phyloP scores from a whole-genome alignment of 2,888 invertebrate genomes.

The Hyles lineata region DNA sequence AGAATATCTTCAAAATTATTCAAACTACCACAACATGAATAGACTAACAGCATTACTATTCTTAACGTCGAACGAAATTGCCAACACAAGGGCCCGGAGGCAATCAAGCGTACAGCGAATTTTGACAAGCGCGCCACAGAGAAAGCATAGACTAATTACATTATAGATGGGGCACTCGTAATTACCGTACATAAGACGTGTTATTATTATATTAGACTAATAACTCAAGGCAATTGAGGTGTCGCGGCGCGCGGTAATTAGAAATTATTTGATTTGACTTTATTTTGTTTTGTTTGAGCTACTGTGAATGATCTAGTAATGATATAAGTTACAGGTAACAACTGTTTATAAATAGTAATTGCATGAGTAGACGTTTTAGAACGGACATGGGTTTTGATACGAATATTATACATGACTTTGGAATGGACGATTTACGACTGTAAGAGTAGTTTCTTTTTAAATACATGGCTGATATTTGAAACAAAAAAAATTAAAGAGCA shows the following conservation, averaged over 20 bases:
- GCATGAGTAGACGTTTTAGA: too few relatives aligned
- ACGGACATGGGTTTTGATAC: too few relatives aligned
- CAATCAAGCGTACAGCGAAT: conserved; percentile 46
- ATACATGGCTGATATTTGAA: too few relatives aligned
- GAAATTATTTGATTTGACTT: background rate
- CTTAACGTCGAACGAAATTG: conserved; percentile 1
- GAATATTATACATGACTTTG: too few relatives aligned
- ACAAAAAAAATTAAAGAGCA: too few relatives aligned
- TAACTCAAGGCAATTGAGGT: conserved; percentile 6
- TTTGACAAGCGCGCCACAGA: conserved; percentile 50
- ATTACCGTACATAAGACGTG: conserved; percentile 2
- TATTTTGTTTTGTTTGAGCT: background rate
- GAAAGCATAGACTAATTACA: conserved; percentile 45
- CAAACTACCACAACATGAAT: background rate
- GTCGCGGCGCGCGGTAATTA: conserved; percentile 10
- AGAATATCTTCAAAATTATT: background rate
- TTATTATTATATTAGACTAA: conserved; percentile 22
- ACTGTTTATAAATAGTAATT: too few relatives aligned
- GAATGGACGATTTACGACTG: too few relatives aligned
- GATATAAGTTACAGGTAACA: too few relatives aligned
- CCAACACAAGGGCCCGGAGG: conserved; percentile 35
- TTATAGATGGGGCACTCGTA: conserved; percentile 29
- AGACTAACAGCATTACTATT: background rate
- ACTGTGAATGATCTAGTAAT: too few relatives aligned
- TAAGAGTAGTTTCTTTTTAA: too few relatives aligned